These are phyloP conservation scores for Dissostichus mawsoni DNA, from an alignment of 2,113 vertebrate species.

Conservation along the genomic window DNA sequence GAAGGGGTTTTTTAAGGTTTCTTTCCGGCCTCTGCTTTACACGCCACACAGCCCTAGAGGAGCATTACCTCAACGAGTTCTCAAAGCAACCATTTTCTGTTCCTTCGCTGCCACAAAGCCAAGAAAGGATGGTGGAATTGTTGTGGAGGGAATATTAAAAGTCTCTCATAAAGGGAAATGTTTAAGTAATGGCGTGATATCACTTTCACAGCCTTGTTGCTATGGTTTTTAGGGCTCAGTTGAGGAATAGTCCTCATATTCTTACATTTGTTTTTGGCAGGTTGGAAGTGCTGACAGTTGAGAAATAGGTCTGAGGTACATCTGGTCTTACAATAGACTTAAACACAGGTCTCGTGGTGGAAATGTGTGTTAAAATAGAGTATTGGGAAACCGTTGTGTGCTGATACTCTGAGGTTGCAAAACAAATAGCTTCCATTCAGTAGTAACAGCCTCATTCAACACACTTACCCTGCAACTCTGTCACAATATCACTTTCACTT, in stretches of 20 bases:
- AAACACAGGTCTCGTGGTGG: slow-evolving; percentile 17
- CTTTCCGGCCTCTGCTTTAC: neutral
- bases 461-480: slow-evolving; percentile 35
- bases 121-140: slow-evolving; percentile 27
- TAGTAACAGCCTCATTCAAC: slow-evolving; percentile 53
- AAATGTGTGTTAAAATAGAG: slow-evolving; percentile 14
- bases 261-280: slow-evolving; percentile 52
- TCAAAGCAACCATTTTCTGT: slow-evolving; percentile 31
- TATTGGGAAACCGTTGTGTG: neutral
- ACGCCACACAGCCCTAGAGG: slow-evolving; percentile 9
- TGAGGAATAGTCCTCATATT: slow-evolving; percentile 53
- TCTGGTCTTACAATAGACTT: slow-evolving; percentile 27
- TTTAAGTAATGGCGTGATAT: slow-evolving; percentile 36
- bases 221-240: slow-evolving; percentile 60
- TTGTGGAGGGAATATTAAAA: slow-evolving; percentile 58
- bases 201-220: slow-evolving; percentile 51
- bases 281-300: slow-evolving; percentile 11
- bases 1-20: slow-evolving; percentile 10
- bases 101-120: slow-evolving; percentile 20
- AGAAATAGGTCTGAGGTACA: neutral
- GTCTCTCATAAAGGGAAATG: slow-evolving; percentile 59
- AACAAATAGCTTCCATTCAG: slow-evolving; percentile 49
- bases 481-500: slow-evolving; percentile 60
- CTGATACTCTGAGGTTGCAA: slow-evolving; percentile 24
- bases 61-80: slow-evolving; percentile 36